Evolutionary conservation across 2,888 invertebrate species (phyloP).

Genomic region (Athalia circularis): DNA sequence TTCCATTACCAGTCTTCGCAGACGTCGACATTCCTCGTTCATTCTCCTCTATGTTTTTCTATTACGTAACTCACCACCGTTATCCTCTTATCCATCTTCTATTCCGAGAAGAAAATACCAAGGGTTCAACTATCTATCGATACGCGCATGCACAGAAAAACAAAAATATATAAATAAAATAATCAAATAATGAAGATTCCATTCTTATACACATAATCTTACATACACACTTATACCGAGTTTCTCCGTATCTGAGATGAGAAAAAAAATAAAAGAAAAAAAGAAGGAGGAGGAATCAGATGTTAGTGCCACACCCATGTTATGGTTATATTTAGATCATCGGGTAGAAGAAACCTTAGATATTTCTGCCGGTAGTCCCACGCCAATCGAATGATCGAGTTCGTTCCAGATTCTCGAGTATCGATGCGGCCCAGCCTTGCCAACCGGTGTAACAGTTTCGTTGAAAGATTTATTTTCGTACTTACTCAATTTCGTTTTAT

Average conservation of each 20-base stretch:
- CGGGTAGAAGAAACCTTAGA: constrained; percentile 64
- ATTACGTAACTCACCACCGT: neutral
- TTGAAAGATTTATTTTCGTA: constrained; percentile 29
- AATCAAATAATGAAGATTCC: no score
- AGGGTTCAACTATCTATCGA: no score
- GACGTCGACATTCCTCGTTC: neutral
- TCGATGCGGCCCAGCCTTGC: neutral
- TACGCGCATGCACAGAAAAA: no score
- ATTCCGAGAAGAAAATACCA: no score
- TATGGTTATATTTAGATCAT: constrained; percentile 65
- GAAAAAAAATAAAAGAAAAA: neutral
- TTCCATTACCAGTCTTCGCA: no score
- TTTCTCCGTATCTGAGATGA: neutral
- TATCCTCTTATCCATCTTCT: neutral
- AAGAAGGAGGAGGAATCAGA: neutral
- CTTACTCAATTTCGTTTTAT: neutral
- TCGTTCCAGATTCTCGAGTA: neutral
- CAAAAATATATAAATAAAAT: no score
- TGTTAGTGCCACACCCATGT: constrained; percentile 54
- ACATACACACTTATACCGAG: no score
- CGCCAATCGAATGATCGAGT: constrained; percentile 14
- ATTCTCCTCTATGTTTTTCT: neutral
- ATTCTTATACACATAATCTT: no score
- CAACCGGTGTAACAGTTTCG: neutral
- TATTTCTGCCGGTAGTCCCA: constrained; percentile 62